A percentile compares a stretch with the other conserved stretches of the same genome.
These are phyloP conservation scores for cattle (Bos taurus) DNA, from an alignment of 2,113 vertebrate species.

Conservation along the genomic window ARS-UCD2.0 NC_037337.1:36554001-36554500, in stretches of 20 bases:
- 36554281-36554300: constrained; percentile 27
- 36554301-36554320: neutral
- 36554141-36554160: neutral
- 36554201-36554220: neutral
- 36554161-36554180: constrained; percentile 49
- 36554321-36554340: constrained; percentile 1
- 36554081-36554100: neutral
- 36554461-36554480: neutral
- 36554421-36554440: neutral
- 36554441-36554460: neutral
- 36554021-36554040: neutral
- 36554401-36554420: neutral
- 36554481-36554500: neutral
- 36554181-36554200: constrained; percentile 25
- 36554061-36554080: neutral
- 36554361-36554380: neutral
- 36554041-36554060: neutral
- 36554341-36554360: neutral
- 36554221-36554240: constrained; percentile 21
- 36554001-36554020: constrained; percentile 8
- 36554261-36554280: neutral
- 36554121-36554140: constrained; percentile 6
- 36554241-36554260: constrained; percentile 3
- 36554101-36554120: neutral
- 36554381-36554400: neutral